These are phyloP conservation scores for Centropus bengalensis DNA, from an alignment of 2,113 vertebrate species.

Conservation along the genomic window DNA sequence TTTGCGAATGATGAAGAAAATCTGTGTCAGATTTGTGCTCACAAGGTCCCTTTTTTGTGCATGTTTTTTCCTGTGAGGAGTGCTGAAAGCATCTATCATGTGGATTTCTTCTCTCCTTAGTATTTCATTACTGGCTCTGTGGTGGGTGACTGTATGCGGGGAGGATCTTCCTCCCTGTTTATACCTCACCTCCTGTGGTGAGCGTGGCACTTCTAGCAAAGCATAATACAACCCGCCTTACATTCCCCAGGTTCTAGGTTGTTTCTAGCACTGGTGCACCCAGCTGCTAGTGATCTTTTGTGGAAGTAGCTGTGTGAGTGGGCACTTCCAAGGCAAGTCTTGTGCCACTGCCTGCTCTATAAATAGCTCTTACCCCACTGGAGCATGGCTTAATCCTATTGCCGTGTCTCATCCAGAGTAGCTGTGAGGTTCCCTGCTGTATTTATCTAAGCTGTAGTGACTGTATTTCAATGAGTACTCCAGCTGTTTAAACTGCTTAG, in stretches of 20 bases:
- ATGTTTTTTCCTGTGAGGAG: fast-evolving
- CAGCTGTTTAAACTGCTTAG: background rate
- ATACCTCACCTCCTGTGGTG: background rate
- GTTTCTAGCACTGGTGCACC: background rate
- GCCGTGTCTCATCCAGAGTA: background rate
- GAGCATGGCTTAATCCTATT: background rate
- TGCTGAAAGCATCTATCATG: background rate
- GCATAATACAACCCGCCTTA: background rate
- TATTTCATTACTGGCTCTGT: background rate
- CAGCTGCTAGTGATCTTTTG: background rate
- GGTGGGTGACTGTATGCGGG: background rate
- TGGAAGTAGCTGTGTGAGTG: too few relatives aligned
- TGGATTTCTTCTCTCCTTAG: background rate
- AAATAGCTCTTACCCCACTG: background rate
- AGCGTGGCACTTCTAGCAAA: background rate
- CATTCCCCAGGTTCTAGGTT: fast-evolving
- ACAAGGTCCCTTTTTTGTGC: background rate
- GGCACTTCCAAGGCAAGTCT: background rate
- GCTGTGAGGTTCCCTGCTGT: background rate
- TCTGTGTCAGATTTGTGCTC: background rate
- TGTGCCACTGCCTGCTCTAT: background rate
- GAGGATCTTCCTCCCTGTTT: background rate
- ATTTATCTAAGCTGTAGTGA: background rate
- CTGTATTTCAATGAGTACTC: background rate
- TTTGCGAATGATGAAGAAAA: background rate